Percentiles rank a stretch among this genome's conserved stretches.
Evolutionary conservation across 2,888 invertebrate species (phyloP).

Genomic region (Barypeithes pellucidus): DNA sequence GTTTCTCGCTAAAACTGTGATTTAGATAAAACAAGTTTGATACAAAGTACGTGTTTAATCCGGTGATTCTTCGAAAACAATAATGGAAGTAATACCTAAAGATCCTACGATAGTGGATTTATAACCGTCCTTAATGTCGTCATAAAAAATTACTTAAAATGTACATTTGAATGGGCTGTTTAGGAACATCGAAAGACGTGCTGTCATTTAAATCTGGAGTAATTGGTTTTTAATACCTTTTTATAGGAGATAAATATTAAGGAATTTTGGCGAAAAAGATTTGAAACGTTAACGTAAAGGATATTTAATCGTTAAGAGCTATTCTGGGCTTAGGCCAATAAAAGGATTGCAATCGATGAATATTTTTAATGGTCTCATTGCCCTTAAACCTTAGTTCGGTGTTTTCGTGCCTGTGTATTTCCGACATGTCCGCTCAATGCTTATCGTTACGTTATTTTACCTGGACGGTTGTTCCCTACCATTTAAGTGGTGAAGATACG

Average conservation of each 20-base stretch:
- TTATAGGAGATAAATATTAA: neutral
- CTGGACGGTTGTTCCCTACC: neutral
- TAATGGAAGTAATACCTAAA: conserved; percentile 4
- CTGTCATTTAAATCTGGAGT: conserved; percentile 6
- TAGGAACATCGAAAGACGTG: neutral
- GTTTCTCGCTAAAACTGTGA: no score
- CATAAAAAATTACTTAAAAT: conserved; percentile 22
- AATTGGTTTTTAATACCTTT: conserved; percentile 25
- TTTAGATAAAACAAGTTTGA: neutral
- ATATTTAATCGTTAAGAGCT: neutral
- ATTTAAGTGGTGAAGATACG: conserved; percentile 43
- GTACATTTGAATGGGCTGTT: conserved; percentile 22
- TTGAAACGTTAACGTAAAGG: neutral
- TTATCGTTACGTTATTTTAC: neutral
- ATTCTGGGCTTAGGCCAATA: neutral
- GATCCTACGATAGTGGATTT: conserved; percentile 11
- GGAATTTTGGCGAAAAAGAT: neutral
- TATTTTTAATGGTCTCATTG: no score
- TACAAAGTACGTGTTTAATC: neutral
- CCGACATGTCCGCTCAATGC: neutral
- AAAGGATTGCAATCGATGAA: no score
- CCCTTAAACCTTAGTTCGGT: no score
- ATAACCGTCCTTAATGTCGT: neutral
- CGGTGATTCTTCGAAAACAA: neutral
- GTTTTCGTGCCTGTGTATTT: neutral